Conservation (phyloP, 2,888 invertebrate genomes). For the Noctua fimbriata region DNA sequence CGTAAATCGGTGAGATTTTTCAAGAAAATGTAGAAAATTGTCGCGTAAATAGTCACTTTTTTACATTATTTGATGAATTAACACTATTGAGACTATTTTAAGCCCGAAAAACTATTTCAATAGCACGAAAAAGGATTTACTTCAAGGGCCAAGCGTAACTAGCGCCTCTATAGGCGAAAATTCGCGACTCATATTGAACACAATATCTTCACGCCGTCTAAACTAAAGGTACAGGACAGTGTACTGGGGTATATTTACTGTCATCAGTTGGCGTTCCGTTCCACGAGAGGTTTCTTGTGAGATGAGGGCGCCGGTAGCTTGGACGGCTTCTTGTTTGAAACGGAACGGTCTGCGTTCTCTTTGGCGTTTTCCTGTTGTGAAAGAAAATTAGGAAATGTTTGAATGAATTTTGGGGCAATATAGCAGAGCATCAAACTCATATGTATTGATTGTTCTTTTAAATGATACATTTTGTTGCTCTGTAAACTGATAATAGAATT, state of each 20-base stretch:
- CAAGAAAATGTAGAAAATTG: constrained; percentile 1
- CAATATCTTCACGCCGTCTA: constrained; percentile 42
- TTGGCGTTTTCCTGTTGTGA: constrained; percentile 78
- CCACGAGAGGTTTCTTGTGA: constrained; percentile 81
- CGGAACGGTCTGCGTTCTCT: constrained; percentile 79
- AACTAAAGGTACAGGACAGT: constrained; percentile 38
- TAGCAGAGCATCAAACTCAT: not conserved
- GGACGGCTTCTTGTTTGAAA: constrained; percentile 78
- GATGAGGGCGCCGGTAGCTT: constrained; percentile 82
- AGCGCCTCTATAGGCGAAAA: constrained; percentile 34
- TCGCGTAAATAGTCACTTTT: not conserved
- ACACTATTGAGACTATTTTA: not conserved
- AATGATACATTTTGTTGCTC: not conserved
- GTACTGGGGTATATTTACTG: constrained; percentile 20
- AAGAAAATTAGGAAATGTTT: not conserved
- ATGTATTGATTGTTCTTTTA: not conserved
- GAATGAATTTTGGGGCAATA: not conserved
- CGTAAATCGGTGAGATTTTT: constrained; percentile 48
- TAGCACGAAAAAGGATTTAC: constrained; percentile 3
- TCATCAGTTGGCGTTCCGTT: constrained; percentile 74
- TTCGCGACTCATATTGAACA: constrained; percentile 43
- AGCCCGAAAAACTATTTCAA: constrained; percentile 17
- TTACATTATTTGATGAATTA: constrained; percentile 2
- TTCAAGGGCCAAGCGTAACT: constrained; percentile 10
- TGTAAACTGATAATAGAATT: too few relatives aligned